Percentiles rank a stretch among this genome's conserved stretches.
Evolutionary conservation across 2,797 vertebrate species (phyloP).

Genomic region (Alcedo atthis): DNA sequence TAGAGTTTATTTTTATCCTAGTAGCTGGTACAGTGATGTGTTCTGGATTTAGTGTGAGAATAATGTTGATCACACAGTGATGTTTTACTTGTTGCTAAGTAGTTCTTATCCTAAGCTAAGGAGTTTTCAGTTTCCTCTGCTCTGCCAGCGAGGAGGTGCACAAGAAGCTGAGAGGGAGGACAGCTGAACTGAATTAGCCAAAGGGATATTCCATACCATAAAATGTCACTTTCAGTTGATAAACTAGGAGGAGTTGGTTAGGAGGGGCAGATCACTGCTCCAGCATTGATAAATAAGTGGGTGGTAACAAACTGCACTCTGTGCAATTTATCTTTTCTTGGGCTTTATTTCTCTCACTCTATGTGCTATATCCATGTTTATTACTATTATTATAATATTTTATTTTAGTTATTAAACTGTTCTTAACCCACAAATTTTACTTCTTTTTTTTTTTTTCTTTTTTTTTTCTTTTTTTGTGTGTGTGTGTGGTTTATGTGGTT

Average conservation of each 20-base stretch:
- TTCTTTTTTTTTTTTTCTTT: not conserved
- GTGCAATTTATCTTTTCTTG: too few relatives aligned
- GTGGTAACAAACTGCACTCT: not conserved
- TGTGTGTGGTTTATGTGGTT: too few relatives aligned
- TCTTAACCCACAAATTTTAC: not conserved
- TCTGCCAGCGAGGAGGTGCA: not conserved
- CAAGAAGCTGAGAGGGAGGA: not conserved
- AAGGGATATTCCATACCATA: not conserved
- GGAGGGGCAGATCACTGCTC: not conserved
- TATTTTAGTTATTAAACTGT: not conserved
- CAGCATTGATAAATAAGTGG: not conserved
- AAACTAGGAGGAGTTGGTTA: too few relatives aligned
- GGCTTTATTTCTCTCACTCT: not conserved
- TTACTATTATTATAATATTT: not conserved
- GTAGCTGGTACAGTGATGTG: not conserved
- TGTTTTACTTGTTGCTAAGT: not conserved
- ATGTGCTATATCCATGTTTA: not conserved
- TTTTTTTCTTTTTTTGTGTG: too few relatives aligned
- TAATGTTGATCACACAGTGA: not conserved
- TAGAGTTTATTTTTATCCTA: not conserved
- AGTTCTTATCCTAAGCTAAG: too few relatives aligned
- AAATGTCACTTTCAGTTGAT: not conserved
- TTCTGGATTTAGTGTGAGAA: not conserved
- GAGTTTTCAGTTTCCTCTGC: not conserved
- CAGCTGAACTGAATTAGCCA: not conserved